These are phyloP conservation scores for Chionomys nivalis DNA, from an alignment of 2,113 vertebrate species.

Conservation along the genomic window DNA sequence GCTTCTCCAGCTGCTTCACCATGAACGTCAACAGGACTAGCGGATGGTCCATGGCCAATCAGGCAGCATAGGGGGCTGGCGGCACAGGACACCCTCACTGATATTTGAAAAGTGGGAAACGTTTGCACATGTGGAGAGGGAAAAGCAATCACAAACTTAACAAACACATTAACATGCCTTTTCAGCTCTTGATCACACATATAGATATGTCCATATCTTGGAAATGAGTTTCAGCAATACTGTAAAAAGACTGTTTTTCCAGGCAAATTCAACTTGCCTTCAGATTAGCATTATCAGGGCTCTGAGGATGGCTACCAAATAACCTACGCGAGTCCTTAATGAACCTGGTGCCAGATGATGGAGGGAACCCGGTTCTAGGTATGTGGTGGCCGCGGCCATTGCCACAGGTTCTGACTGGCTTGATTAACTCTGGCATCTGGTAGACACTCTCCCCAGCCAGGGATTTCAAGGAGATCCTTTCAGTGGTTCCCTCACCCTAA, in stretches of 20 bases:
- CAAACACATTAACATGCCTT: neutral
- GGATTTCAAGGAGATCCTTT: neutral
- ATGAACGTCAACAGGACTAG: constrained; percentile 89
- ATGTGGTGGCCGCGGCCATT: neutral
- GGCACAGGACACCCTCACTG: neutral
- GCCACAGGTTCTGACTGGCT: neutral
- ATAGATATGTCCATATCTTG: neutral
- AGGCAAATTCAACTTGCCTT: neutral
- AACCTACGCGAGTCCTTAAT: neutral
- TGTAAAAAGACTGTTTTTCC: neutral
- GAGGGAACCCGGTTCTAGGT: neutral
- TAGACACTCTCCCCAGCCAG: neutral
- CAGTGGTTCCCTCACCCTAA: neutral
- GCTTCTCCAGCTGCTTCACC: constrained; percentile 93
- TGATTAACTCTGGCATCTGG: neutral
- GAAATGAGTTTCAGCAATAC: neutral
- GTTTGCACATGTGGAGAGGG: neutral
- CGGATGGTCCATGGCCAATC: no score
- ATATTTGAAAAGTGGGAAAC: neutral
- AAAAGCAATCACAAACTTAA: no score
- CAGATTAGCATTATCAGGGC: neutral
- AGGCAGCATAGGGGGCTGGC: no score
- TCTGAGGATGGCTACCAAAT: neutral
- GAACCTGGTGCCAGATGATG: neutral
- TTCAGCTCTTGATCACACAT: neutral